phyloP scores from a whole-genome alignment of 2,888 invertebrate species.

The Melanotus villosus region DNA sequence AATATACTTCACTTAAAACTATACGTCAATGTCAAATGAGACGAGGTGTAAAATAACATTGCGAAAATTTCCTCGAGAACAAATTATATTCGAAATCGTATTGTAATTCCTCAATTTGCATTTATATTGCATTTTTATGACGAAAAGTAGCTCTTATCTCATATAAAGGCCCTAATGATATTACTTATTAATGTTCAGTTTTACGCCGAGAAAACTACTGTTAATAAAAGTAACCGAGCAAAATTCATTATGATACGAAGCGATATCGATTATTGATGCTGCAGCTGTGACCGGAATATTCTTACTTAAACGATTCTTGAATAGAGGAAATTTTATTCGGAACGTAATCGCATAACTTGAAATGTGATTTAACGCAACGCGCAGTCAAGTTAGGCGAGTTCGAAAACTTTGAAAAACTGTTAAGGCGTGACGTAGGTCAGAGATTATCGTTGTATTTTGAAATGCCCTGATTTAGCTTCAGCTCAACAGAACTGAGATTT shows the following conservation, averaged over 20 bases:
- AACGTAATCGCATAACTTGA: constrained; percentile 62
- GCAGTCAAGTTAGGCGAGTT: constrained; percentile 28
- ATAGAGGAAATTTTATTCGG: constrained; percentile 59
- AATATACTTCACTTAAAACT: constrained; percentile 1
- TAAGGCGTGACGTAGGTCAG: constrained; percentile 43
- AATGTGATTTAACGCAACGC: constrained; percentile 59
- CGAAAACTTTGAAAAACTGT: constrained; percentile 39
- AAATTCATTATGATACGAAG: constrained; percentile 57
- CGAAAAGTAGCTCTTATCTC: constrained; percentile 27
- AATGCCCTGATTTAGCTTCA: constrained; percentile 10
- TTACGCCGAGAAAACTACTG: constrained; percentile 26
- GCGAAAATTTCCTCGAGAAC: constrained; percentile 10
- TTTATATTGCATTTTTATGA: constrained; percentile 39
- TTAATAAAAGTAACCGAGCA: constrained; percentile 44
- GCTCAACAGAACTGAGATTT: constrained; percentile 6
- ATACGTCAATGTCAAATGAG: constrained; percentile 19
- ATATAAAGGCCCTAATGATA: constrained; percentile 32
- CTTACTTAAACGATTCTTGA: constrained; percentile 57
- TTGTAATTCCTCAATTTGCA: constrained; percentile 33
- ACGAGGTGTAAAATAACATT: not conserved
- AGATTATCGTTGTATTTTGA: constrained; percentile 42
- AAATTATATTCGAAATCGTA: constrained; percentile 28
- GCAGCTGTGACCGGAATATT: constrained; percentile 62
- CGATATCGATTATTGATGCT: constrained; percentile 61
- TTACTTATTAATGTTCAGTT: constrained; percentile 42